phyloP scores from a whole-genome alignment of 2,888 invertebrate genomes.

The Steinernema hermaphroditum region DNA sequence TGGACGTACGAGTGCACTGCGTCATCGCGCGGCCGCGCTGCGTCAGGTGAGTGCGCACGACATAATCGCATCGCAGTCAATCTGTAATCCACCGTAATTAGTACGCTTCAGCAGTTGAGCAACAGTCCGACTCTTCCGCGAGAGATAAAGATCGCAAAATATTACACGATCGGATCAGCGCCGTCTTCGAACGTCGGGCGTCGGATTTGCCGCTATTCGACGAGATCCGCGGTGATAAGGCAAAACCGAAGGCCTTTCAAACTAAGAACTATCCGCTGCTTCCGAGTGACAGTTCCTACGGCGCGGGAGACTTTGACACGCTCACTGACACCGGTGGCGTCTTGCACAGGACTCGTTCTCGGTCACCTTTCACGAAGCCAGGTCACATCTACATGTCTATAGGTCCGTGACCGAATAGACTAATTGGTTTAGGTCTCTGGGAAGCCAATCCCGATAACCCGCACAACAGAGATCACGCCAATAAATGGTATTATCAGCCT shows the following conservation, averaged over 20 bases:
- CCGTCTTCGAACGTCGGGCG: slow-evolving; percentile 1
- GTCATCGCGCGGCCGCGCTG: neutral
- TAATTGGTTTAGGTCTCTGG: slow-evolving; percentile 49
- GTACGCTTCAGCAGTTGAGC: slow-evolving; percentile 1
- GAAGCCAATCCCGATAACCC: slow-evolving; percentile 58
- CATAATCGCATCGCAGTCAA: neutral
- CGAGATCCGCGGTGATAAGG: neutral
- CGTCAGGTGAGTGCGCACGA: slow-evolving; percentile 11
- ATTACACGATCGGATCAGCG: slow-evolving; percentile 17
- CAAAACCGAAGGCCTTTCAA: slow-evolving; percentile 7
- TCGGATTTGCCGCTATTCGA: slow-evolving; percentile 9
- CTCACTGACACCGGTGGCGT: slow-evolving; percentile 29
- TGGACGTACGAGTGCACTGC: slow-evolving; percentile 27
- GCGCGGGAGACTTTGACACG: slow-evolving; percentile 17
- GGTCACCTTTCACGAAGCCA: slow-evolving; percentile 54
- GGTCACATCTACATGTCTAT: slow-evolving; percentile 31
- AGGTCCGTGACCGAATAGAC: neutral
- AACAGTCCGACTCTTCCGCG: neutral
- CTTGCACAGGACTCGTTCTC: slow-evolving; percentile 45
- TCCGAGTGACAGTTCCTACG: slow-evolving; percentile 27
- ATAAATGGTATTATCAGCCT: slow-evolving; percentile 55
- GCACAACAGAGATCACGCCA: slow-evolving; percentile 55
- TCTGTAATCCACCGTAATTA: slow-evolving; percentile 7
- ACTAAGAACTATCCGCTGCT: slow-evolving; percentile 13
- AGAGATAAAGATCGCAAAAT: slow-evolving; percentile 26